Percentiles rank a stretch among this genome's conserved stretches.
These are phyloP conservation scores for Pandemis corylana DNA, from an alignment of 2,888 invertebrate genomes.

Conservation along the genomic window DNA sequence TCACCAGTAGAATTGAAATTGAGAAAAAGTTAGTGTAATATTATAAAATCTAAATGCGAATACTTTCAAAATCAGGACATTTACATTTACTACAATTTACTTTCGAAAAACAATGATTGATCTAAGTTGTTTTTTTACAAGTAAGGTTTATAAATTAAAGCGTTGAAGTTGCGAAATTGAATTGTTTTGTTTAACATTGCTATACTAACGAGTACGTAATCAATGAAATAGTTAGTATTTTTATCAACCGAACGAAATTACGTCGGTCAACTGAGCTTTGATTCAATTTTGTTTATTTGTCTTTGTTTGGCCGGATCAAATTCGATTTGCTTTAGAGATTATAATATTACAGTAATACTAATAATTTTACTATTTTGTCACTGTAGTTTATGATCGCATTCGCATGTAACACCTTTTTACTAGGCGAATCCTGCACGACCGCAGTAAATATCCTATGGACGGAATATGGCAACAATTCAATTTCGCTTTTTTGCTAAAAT, in stretches of 20 bases:
- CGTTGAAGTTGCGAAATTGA: slow-evolving; percentile 58
- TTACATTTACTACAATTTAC: slow-evolving; percentile 9
- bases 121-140: slow-evolving; percentile 3
- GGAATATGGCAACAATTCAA: slow-evolving; percentile 83
- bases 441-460: slow-evolving; percentile 75
- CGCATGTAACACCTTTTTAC: slow-evolving; percentile 71
- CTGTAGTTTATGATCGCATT: slow-evolving; percentile 76
- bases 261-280: slow-evolving; percentile 29
- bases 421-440: slow-evolving; percentile 72
- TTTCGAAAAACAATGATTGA: slow-evolving; percentile 32
- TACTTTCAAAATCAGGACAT: background rate
- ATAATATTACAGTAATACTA: slow-evolving; percentile 43
- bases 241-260: slow-evolving; percentile 13
- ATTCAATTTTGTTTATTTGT: slow-evolving; percentile 46
- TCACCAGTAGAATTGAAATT: slow-evolving; percentile 64
- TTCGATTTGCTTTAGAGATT: slow-evolving; percentile 64
- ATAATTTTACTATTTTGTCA: slow-evolving; percentile 55
- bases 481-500: slow-evolving; percentile 82
- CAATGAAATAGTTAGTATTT: slow-evolving; percentile 16
- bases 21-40: slow-evolving; percentile 39
- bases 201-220: slow-evolving; percentile 12
- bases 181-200: slow-evolving; percentile 51
- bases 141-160: slow-evolving; percentile 14
- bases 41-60: slow-evolving; percentile 33
- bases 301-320: slow-evolving; percentile 43